A percentile compares a stretch with the other conserved stretches of the same genome.
Conservation (phyloP, 1,140 invertebrate genomes). For the Musca vetustissima region DNA sequence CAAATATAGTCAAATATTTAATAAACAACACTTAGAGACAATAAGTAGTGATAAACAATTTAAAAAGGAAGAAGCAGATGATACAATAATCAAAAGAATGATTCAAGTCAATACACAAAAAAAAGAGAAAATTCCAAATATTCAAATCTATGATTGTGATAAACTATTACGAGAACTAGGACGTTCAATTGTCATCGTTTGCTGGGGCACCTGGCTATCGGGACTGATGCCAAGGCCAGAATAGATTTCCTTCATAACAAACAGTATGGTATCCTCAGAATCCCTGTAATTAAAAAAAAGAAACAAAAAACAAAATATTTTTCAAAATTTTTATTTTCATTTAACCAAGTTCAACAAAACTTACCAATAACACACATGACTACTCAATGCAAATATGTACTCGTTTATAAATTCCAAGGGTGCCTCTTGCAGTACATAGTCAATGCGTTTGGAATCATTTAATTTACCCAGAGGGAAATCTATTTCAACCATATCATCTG, state of each 20-base stretch:
- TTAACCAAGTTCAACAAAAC: conserved; percentile 33
- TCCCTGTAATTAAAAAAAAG: conserved; percentile 66
- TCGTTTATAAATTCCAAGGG: conserved; percentile 97
- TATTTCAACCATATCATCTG: conserved; percentile 56
- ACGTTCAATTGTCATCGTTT: conserved; percentile 67
- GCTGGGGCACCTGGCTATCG: conserved; percentile 70
- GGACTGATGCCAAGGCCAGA: conserved; percentile 69
- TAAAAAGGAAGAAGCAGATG: neutral
- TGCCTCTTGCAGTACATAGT: conserved; percentile 94
- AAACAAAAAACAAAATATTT: too few relatives aligned
- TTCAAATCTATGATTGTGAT: conserved; percentile 29
- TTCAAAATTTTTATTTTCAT: neutral
- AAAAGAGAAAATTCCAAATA: neutral
- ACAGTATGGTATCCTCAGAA: conserved; percentile 91
- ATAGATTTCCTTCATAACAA: conserved; percentile 93
- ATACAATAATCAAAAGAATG: too few relatives aligned
- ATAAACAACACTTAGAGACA: neutral
- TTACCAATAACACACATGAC: conserved; percentile 95
- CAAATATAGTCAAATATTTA: conserved; percentile 17
- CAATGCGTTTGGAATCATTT: conserved; percentile 87
- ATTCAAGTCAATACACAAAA: too few relatives aligned
- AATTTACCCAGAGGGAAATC: conserved; percentile 72
- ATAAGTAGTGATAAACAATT: neutral
- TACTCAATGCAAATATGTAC: conserved; percentile 91
- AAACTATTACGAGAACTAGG: conserved; percentile 50